phyloP scores from a whole-genome alignment of 2,113 vertebrate species.

The Origma solitaria region DNA sequence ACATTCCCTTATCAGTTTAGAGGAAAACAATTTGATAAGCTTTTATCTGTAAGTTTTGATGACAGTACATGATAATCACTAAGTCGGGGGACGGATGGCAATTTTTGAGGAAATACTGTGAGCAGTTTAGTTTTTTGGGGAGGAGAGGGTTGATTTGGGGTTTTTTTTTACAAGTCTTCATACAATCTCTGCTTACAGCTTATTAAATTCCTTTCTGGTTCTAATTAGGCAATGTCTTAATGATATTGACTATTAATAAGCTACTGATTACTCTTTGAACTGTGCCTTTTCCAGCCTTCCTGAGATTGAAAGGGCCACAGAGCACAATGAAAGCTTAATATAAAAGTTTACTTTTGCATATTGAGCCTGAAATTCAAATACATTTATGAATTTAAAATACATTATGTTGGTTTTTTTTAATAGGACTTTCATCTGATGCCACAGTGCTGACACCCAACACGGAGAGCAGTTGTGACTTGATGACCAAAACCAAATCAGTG shows the following conservation, averaged over 20 bases:
- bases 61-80: background rate
- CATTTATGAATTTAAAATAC: background rate
- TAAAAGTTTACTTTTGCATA: background rate
- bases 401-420: background rate
- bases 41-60: background rate
- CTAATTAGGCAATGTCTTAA: background rate
- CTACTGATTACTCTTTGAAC: background rate
- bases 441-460: conserved; percentile 91
- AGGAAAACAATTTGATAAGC: background rate
- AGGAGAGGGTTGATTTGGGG: background rate
- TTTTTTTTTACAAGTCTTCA: background rate
- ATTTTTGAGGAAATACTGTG: background rate
- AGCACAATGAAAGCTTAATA: background rate
- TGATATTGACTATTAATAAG: background rate
- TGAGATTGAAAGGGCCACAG: background rate
- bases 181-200: background rate
- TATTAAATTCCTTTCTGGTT: background rate
- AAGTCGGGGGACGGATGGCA: background rate
- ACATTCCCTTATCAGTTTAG: background rate
- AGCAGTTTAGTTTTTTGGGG: background rate
- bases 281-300: background rate
- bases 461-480: conserved; percentile 92
- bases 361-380: background rate
- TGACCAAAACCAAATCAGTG: conserved; percentile 92
- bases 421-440: conserved; percentile 89